phyloP scores from a whole-genome alignment of 1,140 invertebrate genomes.

The Drosophila varians region DNA sequence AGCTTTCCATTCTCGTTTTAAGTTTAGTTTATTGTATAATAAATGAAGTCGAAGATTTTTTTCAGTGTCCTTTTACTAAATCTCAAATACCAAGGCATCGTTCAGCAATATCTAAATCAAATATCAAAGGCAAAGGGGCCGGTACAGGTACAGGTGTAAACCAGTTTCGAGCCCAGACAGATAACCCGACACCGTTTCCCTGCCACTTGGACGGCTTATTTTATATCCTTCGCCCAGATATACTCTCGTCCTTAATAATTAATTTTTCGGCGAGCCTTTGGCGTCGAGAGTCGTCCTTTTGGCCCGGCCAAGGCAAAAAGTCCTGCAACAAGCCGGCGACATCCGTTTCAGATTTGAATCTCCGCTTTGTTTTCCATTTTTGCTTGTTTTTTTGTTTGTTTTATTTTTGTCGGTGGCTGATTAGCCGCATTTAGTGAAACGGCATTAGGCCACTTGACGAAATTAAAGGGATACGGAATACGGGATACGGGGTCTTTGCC shows the following conservation, averaged over 20 bases:
- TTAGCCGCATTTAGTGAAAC: conserved; percentile 79
- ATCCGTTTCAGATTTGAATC: conserved; percentile 79
- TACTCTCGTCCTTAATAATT: conserved; percentile 66
- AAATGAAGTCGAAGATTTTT: no score
- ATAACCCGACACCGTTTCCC: conserved; percentile 1
- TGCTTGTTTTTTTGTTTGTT: conserved; percentile 2
- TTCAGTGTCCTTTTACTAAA: background rate
- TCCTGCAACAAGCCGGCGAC: conserved; percentile 54
- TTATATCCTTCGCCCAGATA: conserved; percentile 42
- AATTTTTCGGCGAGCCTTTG: conserved; percentile 53
- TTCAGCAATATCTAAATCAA: background rate
- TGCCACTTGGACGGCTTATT: conserved; percentile 47
- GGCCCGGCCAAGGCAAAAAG: background rate
- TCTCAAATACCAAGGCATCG: conserved; percentile 1
- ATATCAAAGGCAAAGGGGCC: conserved; percentile 1
- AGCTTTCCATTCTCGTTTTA: no score
- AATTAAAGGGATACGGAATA: conserved; percentile 67
- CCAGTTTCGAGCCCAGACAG: conserved; percentile 6
- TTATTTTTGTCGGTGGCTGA: conserved; percentile 57
- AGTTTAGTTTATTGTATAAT: no score
- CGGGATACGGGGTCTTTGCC: conserved; percentile 26
- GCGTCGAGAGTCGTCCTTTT: conserved; percentile 11
- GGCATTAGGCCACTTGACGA: conserved; percentile 78
- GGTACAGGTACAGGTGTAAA: conserved; percentile 14
- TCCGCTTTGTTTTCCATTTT: background rate